These are phyloP conservation scores for Drosophila bocki DNA, from an alignment of 1,140 invertebrate genomes.

Conservation along the genomic window DNA sequence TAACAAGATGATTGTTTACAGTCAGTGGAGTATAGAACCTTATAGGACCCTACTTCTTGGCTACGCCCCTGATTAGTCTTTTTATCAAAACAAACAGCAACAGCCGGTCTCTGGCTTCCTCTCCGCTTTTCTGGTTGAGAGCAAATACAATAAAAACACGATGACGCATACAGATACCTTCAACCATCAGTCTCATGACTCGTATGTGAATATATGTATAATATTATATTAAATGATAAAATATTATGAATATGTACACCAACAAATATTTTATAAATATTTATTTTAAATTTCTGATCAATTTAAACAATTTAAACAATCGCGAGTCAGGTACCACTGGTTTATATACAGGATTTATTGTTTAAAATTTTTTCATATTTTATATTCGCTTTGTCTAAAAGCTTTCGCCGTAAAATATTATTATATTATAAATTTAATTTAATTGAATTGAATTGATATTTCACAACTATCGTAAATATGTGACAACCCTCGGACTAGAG, in stretches of 20 bases:
- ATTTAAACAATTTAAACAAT: neutral
- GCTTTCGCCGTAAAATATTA: neutral
- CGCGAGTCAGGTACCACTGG: neutral
- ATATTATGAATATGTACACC: neutral
- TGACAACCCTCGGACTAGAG: neutral
- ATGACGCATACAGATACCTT: slow-evolving; percentile 41
- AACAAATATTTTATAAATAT: neutral
- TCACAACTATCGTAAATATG: neutral
- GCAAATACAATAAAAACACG: slow-evolving; percentile 14
- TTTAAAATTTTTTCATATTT: neutral
- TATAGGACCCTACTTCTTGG: neutral
- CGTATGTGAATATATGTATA: neutral
- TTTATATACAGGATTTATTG: too few relatives aligned
- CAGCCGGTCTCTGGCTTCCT: slow-evolving; percentile 3
- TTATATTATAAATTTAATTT: neutral
- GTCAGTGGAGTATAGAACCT: neutral
- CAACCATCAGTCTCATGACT: slow-evolving; percentile 18
- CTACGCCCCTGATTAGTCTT: slow-evolving; percentile 4
- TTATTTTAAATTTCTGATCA: neutral
- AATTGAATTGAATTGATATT: neutral
- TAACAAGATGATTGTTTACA: slow-evolving; percentile 37
- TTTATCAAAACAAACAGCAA: slow-evolving; percentile 28
- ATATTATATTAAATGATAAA: neutral
- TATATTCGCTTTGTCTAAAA: too few relatives aligned
- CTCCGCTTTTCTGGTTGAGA: neutral